Conservation (phyloP, 2,888 invertebrate genomes). For the Colletes collaris region DNA sequence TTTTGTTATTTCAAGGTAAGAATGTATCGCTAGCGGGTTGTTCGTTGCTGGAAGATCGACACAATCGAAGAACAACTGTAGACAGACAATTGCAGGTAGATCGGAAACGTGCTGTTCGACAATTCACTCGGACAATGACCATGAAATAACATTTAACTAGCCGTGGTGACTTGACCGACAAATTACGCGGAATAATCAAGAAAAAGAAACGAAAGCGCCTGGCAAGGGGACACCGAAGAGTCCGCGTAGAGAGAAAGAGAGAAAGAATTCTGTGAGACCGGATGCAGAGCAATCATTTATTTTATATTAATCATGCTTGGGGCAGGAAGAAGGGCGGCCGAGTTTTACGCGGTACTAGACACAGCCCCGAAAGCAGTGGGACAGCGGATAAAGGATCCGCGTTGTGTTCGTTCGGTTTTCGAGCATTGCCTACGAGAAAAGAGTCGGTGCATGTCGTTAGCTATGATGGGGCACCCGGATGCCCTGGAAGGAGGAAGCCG, state of each 20-base stretch:
- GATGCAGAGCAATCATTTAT: slow-evolving; percentile 82
- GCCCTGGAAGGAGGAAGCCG: slow-evolving; percentile 77
- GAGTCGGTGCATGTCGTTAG: slow-evolving; percentile 82
- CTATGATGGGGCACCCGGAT: slow-evolving; percentile 78
- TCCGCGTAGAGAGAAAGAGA: slow-evolving; percentile 22
- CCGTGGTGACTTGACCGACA: slow-evolving; percentile 80
- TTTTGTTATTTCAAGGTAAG: background rate
- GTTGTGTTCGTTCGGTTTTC: slow-evolving; percentile 66
- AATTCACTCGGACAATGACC: slow-evolving; percentile 81
- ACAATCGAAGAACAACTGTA: slow-evolving; percentile 48
- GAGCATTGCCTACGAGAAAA: slow-evolving; percentile 65
- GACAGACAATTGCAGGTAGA: slow-evolving; percentile 50
- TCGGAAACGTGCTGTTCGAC: slow-evolving; percentile 68
- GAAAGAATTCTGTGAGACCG: slow-evolving; percentile 78
- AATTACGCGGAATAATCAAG: slow-evolving; percentile 81
- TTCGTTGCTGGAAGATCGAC: slow-evolving; percentile 22
- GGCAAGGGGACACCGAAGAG: slow-evolving; percentile 44
- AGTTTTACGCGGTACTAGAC: slow-evolving; percentile 44
- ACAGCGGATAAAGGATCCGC: slow-evolving; percentile 60
- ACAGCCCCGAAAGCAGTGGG: slow-evolving; percentile 12
- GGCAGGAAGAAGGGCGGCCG: slow-evolving; percentile 76
- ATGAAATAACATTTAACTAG: slow-evolving; percentile 82
- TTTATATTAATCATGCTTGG: slow-evolving; percentile 81
- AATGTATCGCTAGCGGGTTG: no score
- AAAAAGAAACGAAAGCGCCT: slow-evolving; percentile 49